Evolutionary conservation across 1,140 invertebrate species (phyloP), one percentile per base, ranked within the genome.

Genomic region (Oryctes rhinoceros): DNA sequence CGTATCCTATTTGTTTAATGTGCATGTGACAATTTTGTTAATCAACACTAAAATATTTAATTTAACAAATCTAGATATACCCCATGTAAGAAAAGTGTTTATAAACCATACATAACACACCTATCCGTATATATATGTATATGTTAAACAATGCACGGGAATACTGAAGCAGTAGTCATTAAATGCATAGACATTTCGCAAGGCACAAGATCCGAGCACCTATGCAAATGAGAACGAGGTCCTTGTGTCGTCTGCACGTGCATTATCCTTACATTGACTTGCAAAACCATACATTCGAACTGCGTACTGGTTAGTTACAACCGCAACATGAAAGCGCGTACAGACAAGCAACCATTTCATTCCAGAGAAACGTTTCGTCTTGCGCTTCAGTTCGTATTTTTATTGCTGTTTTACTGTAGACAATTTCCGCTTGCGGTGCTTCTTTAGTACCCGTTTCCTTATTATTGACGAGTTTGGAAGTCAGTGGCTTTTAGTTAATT

Each of bases 241-340:
- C 35, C 6, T 37, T 37, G 65, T 71, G 35, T 71, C 24, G 20
- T 37, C 20, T 71, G 65, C 65, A 24, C 24, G 65, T 24, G 65
- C 24, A 37, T 71, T 71, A 71, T 71, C 65, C 35, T 71, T 71
- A 71, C 65, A 71, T 71, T 71, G 35, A 71, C 65, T 71, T 71
- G 65, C 20, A 71, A 24, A 71, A 71, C 24, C 65, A 71, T 71
- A 35, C 65, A 71, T 37, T 71, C 37, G 7, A 71, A 37, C 65
- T n/a, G 35, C 20, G 65, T 71, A 71, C 24, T 71, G 35, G 65
- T 71, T 71, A 71, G 18, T 71, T 30, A 9, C 35, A 4, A 71
- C 65, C 18, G 37, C 24, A 24, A 71, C 65, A 71, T 71, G 65
- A 71, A 71, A 13, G 20, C 11, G 24, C 11, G 35, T 71, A 35